Base-by-base conservation (phyloP, 2,888 invertebrate species). In the Dromius quadrimaculatus region DNA sequence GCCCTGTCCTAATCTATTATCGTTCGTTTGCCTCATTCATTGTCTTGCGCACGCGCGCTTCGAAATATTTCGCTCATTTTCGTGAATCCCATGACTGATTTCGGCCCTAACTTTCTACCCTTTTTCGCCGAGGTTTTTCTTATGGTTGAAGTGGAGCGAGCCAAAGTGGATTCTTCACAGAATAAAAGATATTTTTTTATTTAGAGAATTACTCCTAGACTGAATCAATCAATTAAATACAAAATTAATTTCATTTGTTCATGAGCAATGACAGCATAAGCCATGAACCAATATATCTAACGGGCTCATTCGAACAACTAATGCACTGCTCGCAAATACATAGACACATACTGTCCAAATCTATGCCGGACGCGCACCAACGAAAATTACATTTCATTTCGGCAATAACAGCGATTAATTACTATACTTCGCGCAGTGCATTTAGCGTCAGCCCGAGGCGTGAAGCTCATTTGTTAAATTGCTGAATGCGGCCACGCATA, bases 331-430 rank as follows among this genome's bases (percentile, higher is more conserved):
- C 50, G 13, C 28, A 23, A 13, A 9, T 11, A 2, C n/a, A 36
- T 2, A 36, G n/a, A 36, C 36, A 36, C 11, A 36, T n/a, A 41
- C 15, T 11, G 41, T 9, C 6, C 41, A 15, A 41, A 41, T 54
- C 50, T 54, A 54, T 54, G 50, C 50, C 8, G 28, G 50, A 8
- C 50, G 11, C 50, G 28, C 50, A 32, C 50, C 50, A 66, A 41
- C 66, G 66, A 66, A 66, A 66, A 66, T 66, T 66, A 54, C 66
- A 66, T 66, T 66, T 66, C 66, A 66, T 66, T 66, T 66, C 57
- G 54, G 36, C 66, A 66, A 66, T 66, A 66, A 50, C 66, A 54
- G 28, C 66, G 66, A 66, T 66, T 66, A 66, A 66, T 66, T 66
- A 54, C 66, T 66, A 66, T 66, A 66, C 66, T 66, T 66, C 66